phyloP scores from a whole-genome alignment of 2,113 vertebrate species.

The Galbula dea region DNA sequence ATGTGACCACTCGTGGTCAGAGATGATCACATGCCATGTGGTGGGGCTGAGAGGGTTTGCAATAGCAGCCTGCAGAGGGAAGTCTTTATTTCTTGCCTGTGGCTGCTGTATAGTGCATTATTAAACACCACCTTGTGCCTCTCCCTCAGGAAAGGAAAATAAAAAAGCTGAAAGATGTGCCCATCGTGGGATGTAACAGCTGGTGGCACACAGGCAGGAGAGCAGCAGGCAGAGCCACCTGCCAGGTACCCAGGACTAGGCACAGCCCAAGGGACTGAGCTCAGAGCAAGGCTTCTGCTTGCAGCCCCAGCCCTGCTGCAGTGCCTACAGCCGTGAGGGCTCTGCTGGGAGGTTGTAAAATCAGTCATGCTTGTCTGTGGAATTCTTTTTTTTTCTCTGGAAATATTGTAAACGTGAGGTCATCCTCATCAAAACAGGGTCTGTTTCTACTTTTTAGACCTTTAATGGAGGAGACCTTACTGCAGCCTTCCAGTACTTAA shows the following conservation, averaged over 20 bases:
- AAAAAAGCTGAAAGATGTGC: neutral
- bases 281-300: neutral
- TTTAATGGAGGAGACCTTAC: neutral
- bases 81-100: neutral
- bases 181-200: neutral
- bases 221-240: neutral
- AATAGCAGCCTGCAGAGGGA: neutral
- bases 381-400: neutral
- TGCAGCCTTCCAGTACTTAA: neutral
- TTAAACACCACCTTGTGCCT: neutral
- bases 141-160: neutral
- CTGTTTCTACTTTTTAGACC: neutral
- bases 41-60: neutral
- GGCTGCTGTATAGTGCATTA: neutral
- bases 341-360: neutral
- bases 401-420: neutral
- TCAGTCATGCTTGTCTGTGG: neutral
- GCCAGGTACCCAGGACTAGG: neutral
- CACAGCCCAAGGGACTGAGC: neutral
- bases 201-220: neutral
- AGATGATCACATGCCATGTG: neutral
- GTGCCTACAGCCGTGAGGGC: fast-evolving
- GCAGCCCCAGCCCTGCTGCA: neutral
- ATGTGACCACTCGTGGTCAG: neutral
- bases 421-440: neutral